These are phyloP conservation scores for Acanthochromis polyacanthus DNA, from an alignment of 2,113 vertebrate genomes.

Conservation along the genomic window DNA sequence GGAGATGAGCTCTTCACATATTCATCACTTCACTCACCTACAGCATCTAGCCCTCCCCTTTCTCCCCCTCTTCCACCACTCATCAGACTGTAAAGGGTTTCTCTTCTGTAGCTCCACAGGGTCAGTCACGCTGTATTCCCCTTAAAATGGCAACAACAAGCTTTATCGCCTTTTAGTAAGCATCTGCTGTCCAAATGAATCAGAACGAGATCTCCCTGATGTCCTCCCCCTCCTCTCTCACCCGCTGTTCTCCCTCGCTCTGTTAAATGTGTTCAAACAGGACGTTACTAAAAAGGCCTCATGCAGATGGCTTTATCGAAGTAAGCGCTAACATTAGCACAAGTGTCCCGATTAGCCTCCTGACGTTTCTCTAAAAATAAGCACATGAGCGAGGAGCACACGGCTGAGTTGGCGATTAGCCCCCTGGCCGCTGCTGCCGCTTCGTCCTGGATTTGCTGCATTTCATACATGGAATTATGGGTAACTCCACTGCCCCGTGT, in stretches of 20 bases:
- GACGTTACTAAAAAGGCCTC: slow-evolving; percentile 21
- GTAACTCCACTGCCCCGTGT: slow-evolving; percentile 32
- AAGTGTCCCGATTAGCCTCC: slow-evolving; percentile 56
- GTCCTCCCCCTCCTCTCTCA: neutral
- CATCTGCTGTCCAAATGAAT: slow-evolving; percentile 54
- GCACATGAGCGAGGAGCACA: slow-evolving; percentile 53
- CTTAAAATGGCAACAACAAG: slow-evolving; percentile 33
- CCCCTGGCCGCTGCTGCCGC: slow-evolving; percentile 34
- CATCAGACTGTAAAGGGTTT: slow-evolving; percentile 34
- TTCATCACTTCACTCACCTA: slow-evolving; percentile 50
- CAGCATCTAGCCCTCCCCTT: neutral
- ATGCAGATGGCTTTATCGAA: slow-evolving; percentile 43
- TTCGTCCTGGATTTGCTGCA: slow-evolving; percentile 40
- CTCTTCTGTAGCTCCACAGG: slow-evolving; percentile 20
- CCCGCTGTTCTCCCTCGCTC: slow-evolving; percentile 6
- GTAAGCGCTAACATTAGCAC: slow-evolving; percentile 60
- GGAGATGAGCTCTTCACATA: slow-evolving; percentile 46
- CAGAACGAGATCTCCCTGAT: slow-evolving; percentile 20
- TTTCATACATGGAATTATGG: slow-evolving; percentile 68
- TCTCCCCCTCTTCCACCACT: neutral
- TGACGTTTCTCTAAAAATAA: slow-evolving; percentile 77
- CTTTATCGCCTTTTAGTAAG: slow-evolving; percentile 59
- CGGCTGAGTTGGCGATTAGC: slow-evolving; percentile 73
- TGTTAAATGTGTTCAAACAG: slow-evolving; percentile 36
- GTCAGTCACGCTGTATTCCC: slow-evolving; percentile 14